Evolutionary conservation across 1,140 invertebrate species (phyloP).

Genomic region (Drosophila prosaltans): DNA sequence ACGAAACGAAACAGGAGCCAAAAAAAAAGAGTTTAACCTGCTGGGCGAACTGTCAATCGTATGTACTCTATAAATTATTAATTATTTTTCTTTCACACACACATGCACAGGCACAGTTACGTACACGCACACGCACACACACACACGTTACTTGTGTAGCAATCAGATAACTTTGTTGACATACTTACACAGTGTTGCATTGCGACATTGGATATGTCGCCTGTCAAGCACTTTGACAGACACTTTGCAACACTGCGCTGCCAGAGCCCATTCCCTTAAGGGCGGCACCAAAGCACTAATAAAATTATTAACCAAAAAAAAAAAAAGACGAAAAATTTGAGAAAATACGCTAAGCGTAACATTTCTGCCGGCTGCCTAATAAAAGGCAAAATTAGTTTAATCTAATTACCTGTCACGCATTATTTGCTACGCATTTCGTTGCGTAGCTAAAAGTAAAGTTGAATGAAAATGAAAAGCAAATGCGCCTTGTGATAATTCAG

Average conservation of each 20-base stretch:
- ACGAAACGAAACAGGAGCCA: conserved; percentile 14
- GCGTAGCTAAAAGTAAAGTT: conserved; percentile 55
- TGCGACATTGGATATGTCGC: conserved; percentile 55
- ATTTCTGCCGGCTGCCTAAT: conserved; percentile 62
- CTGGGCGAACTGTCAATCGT: conserved; percentile 75
- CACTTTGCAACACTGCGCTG: conserved; percentile 38
- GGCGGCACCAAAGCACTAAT: conserved; percentile 15
- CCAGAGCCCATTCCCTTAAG: not conserved
- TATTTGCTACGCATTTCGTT: conserved; percentile 51
- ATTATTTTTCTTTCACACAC: conserved; percentile 74
- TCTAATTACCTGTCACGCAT: conserved; percentile 82
- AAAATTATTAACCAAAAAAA: conserved; percentile 6
- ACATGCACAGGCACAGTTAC: conserved; percentile 20
- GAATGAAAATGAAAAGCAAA: conserved; percentile 8
- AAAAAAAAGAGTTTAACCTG: conserved; percentile 58
- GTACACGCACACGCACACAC: conserved; percentile 20
- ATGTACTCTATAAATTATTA: conserved; percentile 71
- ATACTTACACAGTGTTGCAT: conserved; percentile 61
- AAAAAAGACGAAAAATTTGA: too few relatives aligned
- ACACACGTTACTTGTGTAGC: not conserved
- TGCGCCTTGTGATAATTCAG: conserved; percentile 25
- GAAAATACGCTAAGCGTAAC: conserved; percentile 41
- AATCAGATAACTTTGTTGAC: conserved; percentile 3
- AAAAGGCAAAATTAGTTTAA: conserved; percentile 78
- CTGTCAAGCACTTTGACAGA: conserved; percentile 53